A percentile compares a stretch with the other conserved stretches of the same genome.
Conservation (phyloP, 2,113 vertebrate genomes). For the Rhadina sibilatrix region DNA sequence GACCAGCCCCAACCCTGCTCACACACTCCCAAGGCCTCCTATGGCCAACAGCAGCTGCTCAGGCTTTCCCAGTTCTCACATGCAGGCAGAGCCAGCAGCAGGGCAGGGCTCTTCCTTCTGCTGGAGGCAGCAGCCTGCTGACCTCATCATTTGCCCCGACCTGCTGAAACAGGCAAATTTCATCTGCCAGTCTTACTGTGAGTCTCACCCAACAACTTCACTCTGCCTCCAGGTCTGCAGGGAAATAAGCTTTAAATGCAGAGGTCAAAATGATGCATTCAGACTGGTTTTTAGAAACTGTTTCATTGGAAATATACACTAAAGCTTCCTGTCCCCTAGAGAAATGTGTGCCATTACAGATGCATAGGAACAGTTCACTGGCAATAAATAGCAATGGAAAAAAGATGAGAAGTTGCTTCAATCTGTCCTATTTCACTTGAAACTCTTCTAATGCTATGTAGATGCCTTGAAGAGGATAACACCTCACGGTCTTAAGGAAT, state of each 20-base stretch:
- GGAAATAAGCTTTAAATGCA: neutral
- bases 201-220: fast-evolving
- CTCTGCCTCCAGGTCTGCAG: neutral
- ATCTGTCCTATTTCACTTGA: neutral
- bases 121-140: neutral
- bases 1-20: neutral
- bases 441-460: neutral
- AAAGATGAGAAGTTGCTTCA: neutral
- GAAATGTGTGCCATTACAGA: neutral
- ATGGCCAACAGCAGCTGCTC: neutral
- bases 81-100: neutral
- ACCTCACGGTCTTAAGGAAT: neutral
- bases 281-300: neutral
- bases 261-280: neutral
- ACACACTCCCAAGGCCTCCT: fast-evolving
- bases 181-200: neutral
- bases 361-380: neutral
- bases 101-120: neutral
- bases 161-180: neutral
- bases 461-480: neutral
- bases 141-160: fast-evolving
- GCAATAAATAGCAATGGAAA: neutral
- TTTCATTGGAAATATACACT: neutral
- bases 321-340: neutral
- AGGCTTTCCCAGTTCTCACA: neutral